Base-by-base conservation (phyloP, 1,140 invertebrate genomes). In the Drosophila tsacasi region DNA sequence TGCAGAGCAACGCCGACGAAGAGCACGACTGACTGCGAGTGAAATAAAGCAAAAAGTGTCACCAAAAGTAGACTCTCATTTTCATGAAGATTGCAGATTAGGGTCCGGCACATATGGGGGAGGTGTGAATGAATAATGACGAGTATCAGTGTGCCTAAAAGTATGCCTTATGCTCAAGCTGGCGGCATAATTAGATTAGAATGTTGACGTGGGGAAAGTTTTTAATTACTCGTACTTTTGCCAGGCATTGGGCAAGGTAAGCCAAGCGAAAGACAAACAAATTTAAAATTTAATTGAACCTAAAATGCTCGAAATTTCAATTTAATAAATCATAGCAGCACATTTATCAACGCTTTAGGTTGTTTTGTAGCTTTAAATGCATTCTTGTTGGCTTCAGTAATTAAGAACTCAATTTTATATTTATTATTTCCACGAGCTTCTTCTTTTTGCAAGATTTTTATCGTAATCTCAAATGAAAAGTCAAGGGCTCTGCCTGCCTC, bases 1-100 rank as follows among this genome's bases (percentile, higher is more conserved):
- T 92, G 90, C 73, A 86, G 21, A 65, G 57, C 30, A 63, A 74
- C 10, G 58, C 73, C 12, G 78, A 90, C 3, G 77, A 87, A 1
- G 64, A 74, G 15, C 61, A 80, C 5, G 62, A 77, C 10, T 59
- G 30, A 35, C 52, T 25, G 15, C 21, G n/a, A 52, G 62, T 60
- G 7, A 37, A 63, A 79, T 47, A 63, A 60, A 65, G 25, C 25
- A 25, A 35, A 23, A 62, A 47, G 9, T 50, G 37, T 27, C 66
- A 17, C 46, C 40, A 64, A 73, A 82, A 78, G 79, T 81, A 82
- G 80, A 75, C 79, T 73, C 42, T 21, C 35, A 23, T 27, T 25
- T 49, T 50, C 9, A 1, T 5, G 5, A 1, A 3, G 5, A 13
- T 19, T 52, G 13, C 32, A 55, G 46, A 76, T 62, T 39, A 44